Conservation (phyloP, 2,888 invertebrate species). For the Amblyjoppa proteus region DNA sequence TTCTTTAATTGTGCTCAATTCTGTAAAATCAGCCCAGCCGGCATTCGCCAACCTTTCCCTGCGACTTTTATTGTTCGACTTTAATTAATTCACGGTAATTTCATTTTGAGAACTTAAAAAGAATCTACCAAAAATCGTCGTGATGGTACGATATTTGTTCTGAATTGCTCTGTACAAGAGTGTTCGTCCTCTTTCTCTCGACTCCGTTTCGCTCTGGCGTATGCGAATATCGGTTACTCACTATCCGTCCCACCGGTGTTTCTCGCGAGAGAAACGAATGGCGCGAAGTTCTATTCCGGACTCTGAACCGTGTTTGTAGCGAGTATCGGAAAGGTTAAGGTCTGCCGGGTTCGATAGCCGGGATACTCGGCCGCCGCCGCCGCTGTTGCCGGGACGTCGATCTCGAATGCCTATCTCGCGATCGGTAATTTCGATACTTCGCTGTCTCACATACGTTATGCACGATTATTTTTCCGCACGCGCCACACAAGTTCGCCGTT, state of each 20-base stretch:
- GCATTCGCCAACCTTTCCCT: not conserved
- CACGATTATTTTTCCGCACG: not conserved
- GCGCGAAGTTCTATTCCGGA: slow-evolving; percentile 53
- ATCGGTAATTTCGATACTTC: slow-evolving; percentile 34
- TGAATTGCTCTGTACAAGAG: not conserved
- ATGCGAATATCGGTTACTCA: slow-evolving; percentile 5
- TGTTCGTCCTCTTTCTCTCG: not conserved
- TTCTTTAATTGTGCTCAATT: not conserved
- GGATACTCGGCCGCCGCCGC: slow-evolving; percentile 8
- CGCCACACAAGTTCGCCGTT: not conserved
- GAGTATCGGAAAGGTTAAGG: slow-evolving; percentile 78
- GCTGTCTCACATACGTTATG: not conserved
- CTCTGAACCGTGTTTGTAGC: slow-evolving; percentile 29
- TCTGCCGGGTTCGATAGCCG: slow-evolving; percentile 77
- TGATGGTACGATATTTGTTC: not conserved
- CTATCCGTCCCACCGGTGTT: slow-evolving; percentile 29
- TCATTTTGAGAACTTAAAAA: not conserved
- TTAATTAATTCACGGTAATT: not conserved
- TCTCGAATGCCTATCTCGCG: slow-evolving; percentile 1
- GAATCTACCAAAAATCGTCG: not conserved
- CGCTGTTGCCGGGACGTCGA: slow-evolving; percentile 30
- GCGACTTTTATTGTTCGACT: not conserved
- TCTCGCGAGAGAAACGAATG: slow-evolving; percentile 37
- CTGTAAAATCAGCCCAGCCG: not conserved
- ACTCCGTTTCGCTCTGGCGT: slow-evolving; percentile 2